Conservation (phyloP, 2,113 vertebrate genomes). For the Nansenia antarctica region DNA sequence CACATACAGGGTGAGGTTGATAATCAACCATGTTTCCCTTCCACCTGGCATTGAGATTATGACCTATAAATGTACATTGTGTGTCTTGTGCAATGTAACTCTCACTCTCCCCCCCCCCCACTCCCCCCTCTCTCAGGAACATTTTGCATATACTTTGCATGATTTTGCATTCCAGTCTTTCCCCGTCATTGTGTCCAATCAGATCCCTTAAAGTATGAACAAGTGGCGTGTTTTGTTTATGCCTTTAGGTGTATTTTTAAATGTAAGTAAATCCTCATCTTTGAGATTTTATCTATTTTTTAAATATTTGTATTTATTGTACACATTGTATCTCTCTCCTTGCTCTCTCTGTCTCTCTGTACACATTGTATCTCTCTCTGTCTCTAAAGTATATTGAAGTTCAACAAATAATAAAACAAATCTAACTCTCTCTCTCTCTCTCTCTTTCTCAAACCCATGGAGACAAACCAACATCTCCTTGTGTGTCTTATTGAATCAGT, state of each 20-base stretch:
- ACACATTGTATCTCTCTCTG: slow-evolving; percentile 72
- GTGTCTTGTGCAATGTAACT: background rate
- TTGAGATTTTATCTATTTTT: background rate
- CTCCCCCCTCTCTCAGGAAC: too few relatives aligned
- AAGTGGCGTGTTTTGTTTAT: too few relatives aligned
- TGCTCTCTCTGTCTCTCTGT: slow-evolving; percentile 35
- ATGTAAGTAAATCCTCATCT: too few relatives aligned
- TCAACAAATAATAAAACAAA: too few relatives aligned
- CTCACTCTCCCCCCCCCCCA: background rate
- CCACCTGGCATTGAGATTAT: background rate
- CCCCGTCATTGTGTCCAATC: background rate
- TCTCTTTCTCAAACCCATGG: background rate
- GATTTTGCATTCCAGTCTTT: background rate
- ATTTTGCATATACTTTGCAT: background rate
- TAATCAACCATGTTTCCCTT: background rate
- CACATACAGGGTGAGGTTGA: slow-evolving; percentile 6
- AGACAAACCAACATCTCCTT: background rate
- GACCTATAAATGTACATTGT: background rate
- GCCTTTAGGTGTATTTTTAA: background rate
- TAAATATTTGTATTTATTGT: too few relatives aligned
- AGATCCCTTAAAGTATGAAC: too few relatives aligned
- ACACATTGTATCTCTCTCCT: background rate
- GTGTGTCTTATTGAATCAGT: background rate
- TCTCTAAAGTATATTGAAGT: too few relatives aligned
- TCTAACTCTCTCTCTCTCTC: slow-evolving; percentile 32